Base-by-base conservation (phyloP, 2,888 invertebrate genomes). In the Drosophila neotestacea region DNA sequence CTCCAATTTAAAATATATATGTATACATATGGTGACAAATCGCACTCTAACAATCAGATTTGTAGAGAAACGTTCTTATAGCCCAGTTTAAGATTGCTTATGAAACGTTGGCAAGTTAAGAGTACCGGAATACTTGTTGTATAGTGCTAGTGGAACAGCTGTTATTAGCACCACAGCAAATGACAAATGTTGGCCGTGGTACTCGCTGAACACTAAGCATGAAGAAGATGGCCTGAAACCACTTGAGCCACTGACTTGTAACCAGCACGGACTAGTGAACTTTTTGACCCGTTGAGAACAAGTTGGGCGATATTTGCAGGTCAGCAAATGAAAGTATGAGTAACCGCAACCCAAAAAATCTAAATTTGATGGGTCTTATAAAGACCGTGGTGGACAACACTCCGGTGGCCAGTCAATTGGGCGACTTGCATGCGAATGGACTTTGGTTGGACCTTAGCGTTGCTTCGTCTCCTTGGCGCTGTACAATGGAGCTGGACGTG, bases 281-380 rank as follows among this genome's bases (percentile, higher is more conserved):
- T 28, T 39, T 10, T 2, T 58, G 70, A 84, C 77, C 77, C 66
- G 68, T 50, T 63, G 66, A 60, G 74, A 84, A 81, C 81, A 39
- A 55, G 76, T 70, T 71, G 69, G 56, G 66, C 71, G 70, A 70
- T 74, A 68, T 80, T 78, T 44, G 55, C 79, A 30, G 54, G 61
- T 22, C 60, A 30, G 13, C 68, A 80, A 85, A 82, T 63, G 83
- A 83, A 83, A 83, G 85, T 85, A 76, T 64, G 61, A 61, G 61
- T 66, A 36, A 44, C 30, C 28, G 10, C 11, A 48, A n/a, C 6
- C 39, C 13, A 16, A 16, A 16, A 51, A n/a, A 13, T 22, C 7
- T 13, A 32, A 34, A 38, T 11, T 6, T 1, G 7, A 9, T 22
- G 28, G 38, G 44, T 41, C 58, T 27, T 84, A 84, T 84, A 84